A percentile compares a stretch with the other conserved stretches of the same genome.
Conservation (phyloP, 2,113 vertebrate genomes). For the Psephotus haematonotus region DNA sequence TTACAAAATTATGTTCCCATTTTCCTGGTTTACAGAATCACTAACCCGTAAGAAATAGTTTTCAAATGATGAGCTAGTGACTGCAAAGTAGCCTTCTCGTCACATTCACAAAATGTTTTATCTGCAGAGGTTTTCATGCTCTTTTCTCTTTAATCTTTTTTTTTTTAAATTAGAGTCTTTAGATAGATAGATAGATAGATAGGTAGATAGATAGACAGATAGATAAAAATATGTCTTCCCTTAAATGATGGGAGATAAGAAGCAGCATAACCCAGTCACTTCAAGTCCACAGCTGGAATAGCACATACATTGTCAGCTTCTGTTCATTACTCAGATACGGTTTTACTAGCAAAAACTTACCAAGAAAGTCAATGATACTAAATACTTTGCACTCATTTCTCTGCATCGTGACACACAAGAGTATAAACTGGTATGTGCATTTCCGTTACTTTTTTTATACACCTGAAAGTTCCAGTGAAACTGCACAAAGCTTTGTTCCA, state of each 20-base stretch:
- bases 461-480: neutral
- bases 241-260: neutral
- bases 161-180: neutral
- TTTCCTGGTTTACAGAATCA: constrained; percentile 62
- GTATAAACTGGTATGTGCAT: neutral
- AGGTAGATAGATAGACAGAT: too few species aligned
- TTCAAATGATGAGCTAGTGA: constrained; percentile 48
- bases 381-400: neutral
- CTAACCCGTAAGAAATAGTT: constrained; percentile 46
- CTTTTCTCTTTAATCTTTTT: neutral
- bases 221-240: neutral
- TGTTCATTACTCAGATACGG: constrained; percentile 16
- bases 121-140: neutral
- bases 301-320: neutral
- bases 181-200: neutral
- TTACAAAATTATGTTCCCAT: constrained; percentile 7
- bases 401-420: neutral
- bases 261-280: neutral
- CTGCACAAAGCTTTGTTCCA: neutral
- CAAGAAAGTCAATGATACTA: neutral
- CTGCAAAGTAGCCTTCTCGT: constrained; percentile 28
- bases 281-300: neutral
- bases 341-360: neutral
- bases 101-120: constrained; percentile 38
- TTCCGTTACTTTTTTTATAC: neutral